These are phyloP conservation scores for Pegoplata infirma DNA, from an alignment of 2,888 invertebrate genomes.

Conservation along the genomic window DNA sequence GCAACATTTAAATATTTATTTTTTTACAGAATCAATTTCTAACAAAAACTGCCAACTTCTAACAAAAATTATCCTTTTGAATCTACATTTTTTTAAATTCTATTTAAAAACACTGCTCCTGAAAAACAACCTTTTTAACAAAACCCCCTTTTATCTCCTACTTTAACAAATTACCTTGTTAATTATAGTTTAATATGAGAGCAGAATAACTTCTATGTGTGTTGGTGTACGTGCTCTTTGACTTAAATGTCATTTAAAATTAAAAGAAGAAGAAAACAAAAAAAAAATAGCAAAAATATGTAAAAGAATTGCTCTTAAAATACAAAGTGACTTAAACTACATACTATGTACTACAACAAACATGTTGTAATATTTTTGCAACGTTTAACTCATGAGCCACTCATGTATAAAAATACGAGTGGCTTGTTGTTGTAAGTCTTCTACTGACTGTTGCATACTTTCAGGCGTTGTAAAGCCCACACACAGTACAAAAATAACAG, in stretches of 20 bases:
- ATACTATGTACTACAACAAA: too few relatives aligned
- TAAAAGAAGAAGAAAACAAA: slow-evolving; percentile 22
- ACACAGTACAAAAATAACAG: slow-evolving; percentile 21
- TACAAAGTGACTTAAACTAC: slow-evolving; percentile 45
- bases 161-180: slow-evolving; percentile 49
- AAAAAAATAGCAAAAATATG: too few relatives aligned
- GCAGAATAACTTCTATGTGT: too few relatives aligned
- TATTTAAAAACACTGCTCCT: too few relatives aligned
- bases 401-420: slow-evolving; percentile 27
- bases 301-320: slow-evolving; percentile 22
- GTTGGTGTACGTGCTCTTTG: slow-evolving; percentile 57
- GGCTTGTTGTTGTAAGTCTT: slow-evolving; percentile 50
- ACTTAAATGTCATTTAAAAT: slow-evolving; percentile 60
- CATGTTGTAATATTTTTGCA: slow-evolving; percentile 26
- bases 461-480: slow-evolving; percentile 47
- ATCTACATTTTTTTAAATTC: too few relatives aligned
- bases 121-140: too few relatives aligned
- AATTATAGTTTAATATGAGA: slow-evolving; percentile 51
- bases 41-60: too few relatives aligned
- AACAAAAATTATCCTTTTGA: too few relatives aligned
- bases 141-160: too few relatives aligned
- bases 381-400: slow-evolving; percentile 49
- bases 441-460: slow-evolving; percentile 65
- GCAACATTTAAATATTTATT: too few relatives aligned
- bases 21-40: too few relatives aligned